A percentile compares a stretch with the other conserved stretches of the same genome.
phyloP scores from a whole-genome alignment of 2,113 vertebrate species.

The Odocoileus hemionus region DNA sequence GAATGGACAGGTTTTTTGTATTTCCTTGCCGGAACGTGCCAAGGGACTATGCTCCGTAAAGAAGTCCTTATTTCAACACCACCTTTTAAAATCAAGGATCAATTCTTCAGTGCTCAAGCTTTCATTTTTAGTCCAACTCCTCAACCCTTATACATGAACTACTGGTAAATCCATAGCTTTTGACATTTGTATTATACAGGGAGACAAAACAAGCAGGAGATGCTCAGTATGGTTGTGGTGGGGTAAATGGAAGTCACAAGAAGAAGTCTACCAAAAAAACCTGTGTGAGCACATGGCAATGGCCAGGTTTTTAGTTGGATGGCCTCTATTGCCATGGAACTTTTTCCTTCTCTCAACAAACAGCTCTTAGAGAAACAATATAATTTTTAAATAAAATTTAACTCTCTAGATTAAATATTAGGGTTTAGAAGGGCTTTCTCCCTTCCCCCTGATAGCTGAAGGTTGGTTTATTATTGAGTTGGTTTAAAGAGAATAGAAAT shows the following conservation, averaged over 20 bases:
- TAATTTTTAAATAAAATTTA: too few species aligned
- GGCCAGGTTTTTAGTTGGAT: not conserved
- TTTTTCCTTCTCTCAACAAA: too few species aligned
- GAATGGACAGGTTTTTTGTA: not conserved
- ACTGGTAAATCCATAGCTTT: not conserved
- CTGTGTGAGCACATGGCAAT: accelerated
- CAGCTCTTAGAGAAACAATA: too few species aligned
- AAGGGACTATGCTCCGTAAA: too few species aligned
- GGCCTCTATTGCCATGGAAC: too few species aligned
- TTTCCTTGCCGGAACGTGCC: not conserved
- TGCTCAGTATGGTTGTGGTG: not conserved
- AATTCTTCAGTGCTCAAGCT: not conserved
- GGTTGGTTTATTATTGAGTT: too few species aligned
- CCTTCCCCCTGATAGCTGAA: not conserved
- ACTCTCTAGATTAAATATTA: too few species aligned
- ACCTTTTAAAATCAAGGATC: not conserved
- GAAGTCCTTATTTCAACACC: not conserved
- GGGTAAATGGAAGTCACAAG: not conserved
- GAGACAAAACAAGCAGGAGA: not conserved
- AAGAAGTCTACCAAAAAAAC: not conserved
- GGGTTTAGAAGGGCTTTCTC: too few species aligned
- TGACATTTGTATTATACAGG: not conserved
- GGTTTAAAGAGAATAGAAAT: not conserved
- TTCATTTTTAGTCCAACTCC: not conserved
- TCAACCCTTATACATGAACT: not conserved